Percentiles rank a stretch among this genome's conserved stretches.
phyloP scores from a whole-genome alignment of 2,888 invertebrate species.

The Micropterix aruncella region DNA sequence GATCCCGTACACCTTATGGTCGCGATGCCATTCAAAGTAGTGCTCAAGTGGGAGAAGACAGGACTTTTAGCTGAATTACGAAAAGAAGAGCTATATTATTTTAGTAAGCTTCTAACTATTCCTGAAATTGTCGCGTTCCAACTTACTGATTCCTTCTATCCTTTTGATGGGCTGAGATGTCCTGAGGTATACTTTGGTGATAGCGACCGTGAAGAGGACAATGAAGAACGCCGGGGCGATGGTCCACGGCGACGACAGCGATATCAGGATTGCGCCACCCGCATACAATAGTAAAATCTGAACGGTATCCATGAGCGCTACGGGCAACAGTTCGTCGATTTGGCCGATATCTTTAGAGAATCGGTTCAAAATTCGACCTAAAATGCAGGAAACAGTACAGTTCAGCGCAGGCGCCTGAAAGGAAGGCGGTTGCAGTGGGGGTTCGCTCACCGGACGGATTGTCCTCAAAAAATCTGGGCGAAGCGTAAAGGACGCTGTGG shows the following conservation, averaged over 20 bases:
- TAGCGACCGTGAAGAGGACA: neutral
- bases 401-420: no score
- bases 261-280: neutral
- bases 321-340: neutral
- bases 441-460: constrained; percentile 18
- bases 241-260: neutral
- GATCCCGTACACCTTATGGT: neutral
- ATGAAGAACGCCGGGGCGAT: neutral
- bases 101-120: no score
- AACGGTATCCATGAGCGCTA: neutral
- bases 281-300: neutral
- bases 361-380: neutral
- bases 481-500: constrained; percentile 46
- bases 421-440: no score
- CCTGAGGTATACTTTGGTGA: neutral
- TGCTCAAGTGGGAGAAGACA: neutral
- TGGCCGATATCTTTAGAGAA: neutral
- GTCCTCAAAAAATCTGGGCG: constrained; percentile 64
- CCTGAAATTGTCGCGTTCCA: no score
- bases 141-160: neutral
- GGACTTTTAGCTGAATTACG: neutral
- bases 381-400: neutral
- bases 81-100: no score
- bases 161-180: neutral
- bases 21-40: neutral